Evolutionary conservation across 2,888 invertebrate species (phyloP).

Genomic region (Drosophila siamana): DNA sequence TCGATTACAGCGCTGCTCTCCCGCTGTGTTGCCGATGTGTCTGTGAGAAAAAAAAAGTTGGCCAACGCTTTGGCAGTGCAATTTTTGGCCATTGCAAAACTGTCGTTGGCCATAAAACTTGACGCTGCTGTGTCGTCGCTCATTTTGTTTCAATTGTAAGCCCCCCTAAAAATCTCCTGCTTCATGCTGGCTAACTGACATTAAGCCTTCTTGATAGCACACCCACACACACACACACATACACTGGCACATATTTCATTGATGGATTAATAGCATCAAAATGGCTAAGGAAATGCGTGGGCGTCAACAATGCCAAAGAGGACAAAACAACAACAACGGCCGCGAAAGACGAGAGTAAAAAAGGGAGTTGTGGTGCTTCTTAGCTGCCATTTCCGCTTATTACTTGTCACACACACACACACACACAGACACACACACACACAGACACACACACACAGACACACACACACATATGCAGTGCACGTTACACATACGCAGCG

Average conservation of each 20-base stretch:
- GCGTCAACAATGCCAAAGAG: constrained; percentile 45
- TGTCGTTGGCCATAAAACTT: constrained; percentile 30
- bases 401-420: constrained; percentile 51
- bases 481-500: neutral
- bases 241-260: constrained; percentile 41
- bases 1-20: neutral
- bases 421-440: constrained; percentile 15
- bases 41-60: constrained; percentile 2
- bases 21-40: neutral
- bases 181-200: constrained; percentile 30
- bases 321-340: constrained; percentile 20
- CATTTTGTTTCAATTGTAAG: constrained; percentile 49
- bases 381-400: constrained; percentile 63
- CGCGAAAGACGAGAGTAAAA: too few species aligned
- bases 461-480: neutral
- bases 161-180: neutral
- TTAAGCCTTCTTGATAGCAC: constrained; percentile 52
- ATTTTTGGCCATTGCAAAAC: constrained; percentile 32
- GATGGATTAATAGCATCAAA: constrained; percentile 59
- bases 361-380: constrained; percentile 25
- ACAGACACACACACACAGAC: too few species aligned
- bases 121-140: constrained; percentile 10
- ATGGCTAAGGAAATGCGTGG: constrained; percentile 55
- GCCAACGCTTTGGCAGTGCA: constrained; percentile 18
- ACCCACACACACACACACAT: constrained; percentile 17